Conservation (phyloP, 1,140 invertebrate genomes). For the Lepidostoma basale region DNA sequence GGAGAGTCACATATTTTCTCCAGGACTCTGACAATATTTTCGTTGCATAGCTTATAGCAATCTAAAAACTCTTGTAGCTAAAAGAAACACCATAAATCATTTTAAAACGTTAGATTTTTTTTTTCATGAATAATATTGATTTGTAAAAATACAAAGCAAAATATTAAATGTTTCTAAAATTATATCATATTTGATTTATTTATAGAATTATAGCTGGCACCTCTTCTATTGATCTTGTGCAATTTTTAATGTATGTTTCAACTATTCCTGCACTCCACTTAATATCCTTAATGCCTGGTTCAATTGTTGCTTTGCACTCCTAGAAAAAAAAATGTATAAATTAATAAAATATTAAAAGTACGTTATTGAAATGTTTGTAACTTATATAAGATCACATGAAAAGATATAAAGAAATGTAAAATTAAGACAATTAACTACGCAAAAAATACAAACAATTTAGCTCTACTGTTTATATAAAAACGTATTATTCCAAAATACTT, state of each 20-base stretch:
- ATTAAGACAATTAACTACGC: too few species aligned
- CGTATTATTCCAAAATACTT: too few species aligned
- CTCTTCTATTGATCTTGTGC: constrained; percentile 1
- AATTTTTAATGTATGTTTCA: constrained; percentile 17
- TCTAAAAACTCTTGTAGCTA: constrained; percentile 74
- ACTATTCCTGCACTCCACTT: constrained; percentile 64
- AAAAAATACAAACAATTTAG: too few species aligned
- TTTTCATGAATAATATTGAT: constrained; percentile 3
- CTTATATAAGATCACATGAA: too few species aligned
- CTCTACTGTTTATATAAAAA: too few species aligned
- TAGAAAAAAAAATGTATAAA: not conserved
- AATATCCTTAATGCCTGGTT: constrained; percentile 71
- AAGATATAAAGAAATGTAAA: too few species aligned
- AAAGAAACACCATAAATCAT: constrained; percentile 46
- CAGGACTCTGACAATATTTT: constrained; percentile 74
- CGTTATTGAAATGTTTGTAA: too few species aligned
- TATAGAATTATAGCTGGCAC: not conserved
- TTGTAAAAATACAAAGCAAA: not conserved
- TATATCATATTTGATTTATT: not conserved
- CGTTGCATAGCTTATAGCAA: constrained; percentile 80
- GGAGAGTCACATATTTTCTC: constrained; percentile 77
- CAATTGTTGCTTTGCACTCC: constrained; percentile 68
- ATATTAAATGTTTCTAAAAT: not conserved
- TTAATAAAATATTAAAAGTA: too few species aligned
- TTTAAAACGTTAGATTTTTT: not conserved